Base-by-base conservation (phyloP, 2,888 invertebrate species). In the Meiosimyza decipiens region DNA sequence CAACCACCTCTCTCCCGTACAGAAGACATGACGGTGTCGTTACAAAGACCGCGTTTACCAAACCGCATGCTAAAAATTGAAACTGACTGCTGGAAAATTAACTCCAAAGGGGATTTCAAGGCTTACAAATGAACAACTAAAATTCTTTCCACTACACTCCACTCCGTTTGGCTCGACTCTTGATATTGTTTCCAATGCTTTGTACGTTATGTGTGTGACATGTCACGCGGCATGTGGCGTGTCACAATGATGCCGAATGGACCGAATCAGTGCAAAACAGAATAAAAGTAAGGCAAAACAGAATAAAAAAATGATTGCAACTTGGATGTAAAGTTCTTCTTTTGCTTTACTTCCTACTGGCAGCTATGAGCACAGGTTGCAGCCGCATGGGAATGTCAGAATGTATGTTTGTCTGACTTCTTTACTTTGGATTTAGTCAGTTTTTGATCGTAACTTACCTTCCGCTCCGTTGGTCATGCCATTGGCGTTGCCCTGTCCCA, bases 381-480 rank as follows among this genome's bases (percentile, higher is more conserved):
- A 4, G 16, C 18, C 51, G 28, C 33, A 28, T 60, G 50, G 9
- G 60, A 59, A 59, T 69, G 71, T 28, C 60, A 71, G 77, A 74
- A 75, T 79, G 77, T 77, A 79, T 80, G 76, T 80, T 77, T 77
- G 79, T 76, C 78, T 81, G 79, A 80, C 79, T 80, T 80, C 77
- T 77, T 78, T 80, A 73, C 66, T 59, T 67, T 77, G 75, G 75
- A 82, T 82, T 83, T 83, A 82, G 76, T 79, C 40, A 40, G 40
- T 40, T 40, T 40, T 40, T 80, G 80, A 80, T 80, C 81, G 80
- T 82, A 82, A 84, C 84, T 83, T 84, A 84, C 84, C 84, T 84
- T 84, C 84, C 79, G 82, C 83, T 82, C 82, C 83, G 82, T 83
- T 84, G 81, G 82, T 79, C 78, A 82, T 79, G 79, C 79, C 79